Evolutionary conservation across 2,113 vertebrate genomes (phyloP).

Genomic region (Siniperca chuatsi): DNA sequence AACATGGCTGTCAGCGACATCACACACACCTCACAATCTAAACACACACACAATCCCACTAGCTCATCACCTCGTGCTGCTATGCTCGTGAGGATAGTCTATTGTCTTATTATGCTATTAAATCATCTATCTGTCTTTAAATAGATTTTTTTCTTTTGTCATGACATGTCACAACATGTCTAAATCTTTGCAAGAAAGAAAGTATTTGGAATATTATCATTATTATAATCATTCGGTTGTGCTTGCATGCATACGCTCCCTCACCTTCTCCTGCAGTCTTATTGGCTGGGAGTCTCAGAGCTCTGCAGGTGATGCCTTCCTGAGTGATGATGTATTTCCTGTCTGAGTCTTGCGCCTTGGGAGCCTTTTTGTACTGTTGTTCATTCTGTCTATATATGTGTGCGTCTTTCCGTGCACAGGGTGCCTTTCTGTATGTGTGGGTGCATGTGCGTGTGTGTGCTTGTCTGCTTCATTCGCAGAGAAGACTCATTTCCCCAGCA

Average conservation of each 20-base stretch:
- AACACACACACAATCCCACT: conserved; percentile 19
- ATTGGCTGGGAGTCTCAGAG: conserved; percentile 26
- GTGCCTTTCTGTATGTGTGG: conserved; percentile 18
- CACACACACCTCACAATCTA: conserved; percentile 32
- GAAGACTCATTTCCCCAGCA: conserved; percentile 81
- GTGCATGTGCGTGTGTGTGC: conserved; percentile 13
- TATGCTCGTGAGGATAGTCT: conserved; percentile 2
- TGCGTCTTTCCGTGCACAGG: conserved; percentile 41
- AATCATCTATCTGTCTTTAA: neutral
- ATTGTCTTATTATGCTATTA: neutral
- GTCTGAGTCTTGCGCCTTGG: conserved; percentile 59
- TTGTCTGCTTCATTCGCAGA: conserved; percentile 68
- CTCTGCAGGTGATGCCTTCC: conserved; percentile 65
- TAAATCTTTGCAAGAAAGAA: neutral
- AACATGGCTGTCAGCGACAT: conserved; percentile 59
- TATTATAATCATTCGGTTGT: conserved; percentile 1
- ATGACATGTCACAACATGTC: neutral
- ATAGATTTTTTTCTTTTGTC: neutral
- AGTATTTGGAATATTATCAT: conserved; percentile 1
- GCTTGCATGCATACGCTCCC: neutral
- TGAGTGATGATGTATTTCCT: conserved; percentile 71
- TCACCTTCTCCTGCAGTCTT: conserved; percentile 11
- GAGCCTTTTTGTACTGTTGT: conserved; percentile 70
- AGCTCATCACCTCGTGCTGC: conserved; percentile 11
- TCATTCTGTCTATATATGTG: conserved; percentile 51